Conservation (phyloP, 2,113 vertebrate species). For the Nothoprocta perdicaria region DNA sequence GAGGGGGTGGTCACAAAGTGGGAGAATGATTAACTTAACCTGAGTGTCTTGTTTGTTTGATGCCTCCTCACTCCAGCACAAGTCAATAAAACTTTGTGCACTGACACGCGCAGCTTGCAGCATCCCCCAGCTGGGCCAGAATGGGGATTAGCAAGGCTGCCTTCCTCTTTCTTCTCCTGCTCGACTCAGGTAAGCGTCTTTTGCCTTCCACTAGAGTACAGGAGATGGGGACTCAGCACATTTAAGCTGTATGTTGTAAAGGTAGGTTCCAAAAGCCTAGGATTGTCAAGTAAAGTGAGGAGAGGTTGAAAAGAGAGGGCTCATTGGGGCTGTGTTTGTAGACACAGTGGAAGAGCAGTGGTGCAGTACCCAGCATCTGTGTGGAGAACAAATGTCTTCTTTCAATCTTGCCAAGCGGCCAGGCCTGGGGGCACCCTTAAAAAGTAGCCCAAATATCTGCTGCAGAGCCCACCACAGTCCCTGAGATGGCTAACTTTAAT, state of each 20-base stretch:
- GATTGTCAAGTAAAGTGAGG: not conserved
- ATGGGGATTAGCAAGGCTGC: conserved; percentile 67
- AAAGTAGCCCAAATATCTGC: not conserved
- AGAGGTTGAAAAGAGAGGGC: not conserved
- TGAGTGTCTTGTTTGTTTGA: conserved; percentile 55
- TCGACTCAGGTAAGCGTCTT: conserved; percentile 77
- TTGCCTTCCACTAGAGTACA: not conserved
- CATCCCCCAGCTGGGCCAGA: conserved; percentile 39
- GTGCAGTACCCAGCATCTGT: not conserved
- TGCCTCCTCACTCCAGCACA: conserved; percentile 25
- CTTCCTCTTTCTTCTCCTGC: conserved; percentile 72
- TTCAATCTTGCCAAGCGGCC: not conserved
- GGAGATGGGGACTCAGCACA: not conserved
- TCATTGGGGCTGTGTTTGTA: not conserved
- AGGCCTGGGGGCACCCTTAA: not conserved
- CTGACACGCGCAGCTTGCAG: conserved; percentile 13
- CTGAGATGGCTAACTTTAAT: not conserved
- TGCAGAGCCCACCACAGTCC: not conserved
- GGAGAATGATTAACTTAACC: conserved; percentile 79
- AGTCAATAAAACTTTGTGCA: conserved; percentile 68
- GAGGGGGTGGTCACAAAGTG: not conserved
- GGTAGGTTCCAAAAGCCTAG: not conserved
- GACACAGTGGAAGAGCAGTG: not conserved
- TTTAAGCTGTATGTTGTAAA: not conserved
- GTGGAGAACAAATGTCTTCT: rapidly evolving